Base-by-base conservation (phyloP, 2,797 vertebrate genomes). In the Channa striata region DNA sequence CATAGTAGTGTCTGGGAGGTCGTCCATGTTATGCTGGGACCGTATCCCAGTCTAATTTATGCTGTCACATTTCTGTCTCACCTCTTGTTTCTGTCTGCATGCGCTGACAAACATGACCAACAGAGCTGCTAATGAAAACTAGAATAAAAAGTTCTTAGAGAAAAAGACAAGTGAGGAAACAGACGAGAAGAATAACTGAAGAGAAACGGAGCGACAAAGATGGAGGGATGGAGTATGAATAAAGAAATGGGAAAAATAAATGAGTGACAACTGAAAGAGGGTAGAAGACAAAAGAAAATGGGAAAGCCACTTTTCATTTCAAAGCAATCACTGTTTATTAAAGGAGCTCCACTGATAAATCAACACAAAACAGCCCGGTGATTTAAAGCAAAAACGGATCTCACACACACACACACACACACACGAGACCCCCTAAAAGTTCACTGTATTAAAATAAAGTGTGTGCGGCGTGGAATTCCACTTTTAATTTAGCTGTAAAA, bases 31-130 rank as follows among this genome's bases (percentile, higher is more conserved):
- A 69, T 56, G 43, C 56, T 50, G 75, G 64, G 74, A 80, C 81
- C 63, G 68, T 74, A 81, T 78, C 69, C 60, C 59, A 60, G 47
- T 8, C 51, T 76, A 65, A 85, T 84, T 78, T 74, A 78, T 68
- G 64, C 44, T 49, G 68, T 63, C 60, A 69, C 74, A 72, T 59
- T 68, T 82, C 57, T 80, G 54, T 74, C 69, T 64, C 63, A 48
- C 57, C 52, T 78, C 42, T 65, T 5, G 1, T 66, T 74, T 80
- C 30, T 82, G 68, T 53, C 59, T 43, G 59, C 13, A 23, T 44
- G 51, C 59, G 36, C 52, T 74, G 42, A 78, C 67, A 78, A 84
- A 49, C 46, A 50, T 39, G 42, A 72, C 60, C 59, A 49, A 47
- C 20, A 54, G 56, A 80, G 56, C 37, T 39, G 30, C 56, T 54